Base-by-base conservation (phyloP, 2,888 invertebrate genomes). In the Drosophila pegasa region DNA sequence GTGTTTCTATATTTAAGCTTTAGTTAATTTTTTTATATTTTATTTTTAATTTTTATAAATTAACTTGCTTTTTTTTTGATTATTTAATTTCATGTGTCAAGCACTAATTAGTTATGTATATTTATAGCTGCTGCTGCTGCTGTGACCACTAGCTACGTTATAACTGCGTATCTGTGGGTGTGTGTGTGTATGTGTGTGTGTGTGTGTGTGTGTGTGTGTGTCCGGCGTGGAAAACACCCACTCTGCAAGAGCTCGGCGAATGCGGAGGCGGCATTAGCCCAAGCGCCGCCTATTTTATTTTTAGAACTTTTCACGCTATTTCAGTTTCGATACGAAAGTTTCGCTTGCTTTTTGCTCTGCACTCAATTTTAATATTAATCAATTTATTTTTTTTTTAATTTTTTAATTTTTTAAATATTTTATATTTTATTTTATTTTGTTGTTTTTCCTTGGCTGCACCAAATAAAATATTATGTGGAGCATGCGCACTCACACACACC, bases 401-500 rank as follows among this genome's bases (percentile, higher is more conserved):
- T 31, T 25, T 12, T 12, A 22, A 4, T n/a, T 27, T 10, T 12
- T 58, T 18, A 6, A 20, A 10, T n/a, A n/a, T n/a, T n/a, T n/a
- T n/a, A n/a, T n/a, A n/a, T n/a, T n/a, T n/a, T n/a, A n/a, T n/a
- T n/a, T n/a, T n/a, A n/a, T 20, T 47, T 16, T 3, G 18, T 37
- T 57, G 27, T 12, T 45, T 51, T 22, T 31, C 33, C 45, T 20
- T 20, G 9, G 48, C 43, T 57, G 52, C 40, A 62, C 43, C 48
- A 56, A 61, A 35, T 40, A 54, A 41, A 54, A 57, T 43, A 56
- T n/a, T 40, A 64, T 73, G 33, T 56, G 56, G 73, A 60, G 65
- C 73, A 76, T 76, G 73, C 73, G 73, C 73, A 51, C 55, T 59
- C 47, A 64, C 59, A 47, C 71, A 75, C 64, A 63, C 55, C 45